Base-by-base conservation (phyloP, 2,797 vertebrate species). In the Parotocinclus haroldoi region DNA sequence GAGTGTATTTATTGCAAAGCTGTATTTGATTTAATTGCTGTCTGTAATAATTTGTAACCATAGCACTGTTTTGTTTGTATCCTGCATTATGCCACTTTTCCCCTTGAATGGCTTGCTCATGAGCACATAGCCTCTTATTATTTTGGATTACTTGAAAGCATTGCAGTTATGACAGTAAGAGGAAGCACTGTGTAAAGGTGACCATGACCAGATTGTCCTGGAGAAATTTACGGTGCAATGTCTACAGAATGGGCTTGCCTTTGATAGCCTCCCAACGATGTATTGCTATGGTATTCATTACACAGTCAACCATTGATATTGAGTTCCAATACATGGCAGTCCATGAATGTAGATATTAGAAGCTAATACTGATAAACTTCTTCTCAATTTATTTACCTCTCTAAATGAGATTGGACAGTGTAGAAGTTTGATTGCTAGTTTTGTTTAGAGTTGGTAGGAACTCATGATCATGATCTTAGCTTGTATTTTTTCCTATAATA, bases 91-190 rank as follows among this genome's bases (percentile, higher is more conserved):
- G 42, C 9, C 11, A 63, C 44, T 63, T 70, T 52, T 64, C 18
- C 53, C 68, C 51, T 70, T 64, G 68, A 65, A 65, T 71, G 61
- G 68, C 58, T 64, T 70, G 68, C 45, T 70, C 45, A 16, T 70
- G 53, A 50, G 58, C 62, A 19, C 61, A 64, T 46, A 71, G 8
- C 68, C 58, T 71, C n/a, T 65, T 42, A 38, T 61, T 16, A 65
- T 71, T 61, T 58, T 45, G 54, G 9, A 64, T 45, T 58, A 17
- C 54, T 46, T 58, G 61, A 37, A 71, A 71, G 64, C 58, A 58
- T 17, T 53, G 61, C 52, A 70, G 59, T 6, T 60, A 64, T 16
- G 65, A 54, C 65, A 65, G 65, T 27, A 38, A 65, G n/a, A 52
- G 46, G 61, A 61, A 46, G 58, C 39, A 71, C 59, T 71, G 65